Evolutionary conservation across 2,797 vertebrate genomes (phyloP).

Genomic region (Bovichtus diacanthus): DNA sequence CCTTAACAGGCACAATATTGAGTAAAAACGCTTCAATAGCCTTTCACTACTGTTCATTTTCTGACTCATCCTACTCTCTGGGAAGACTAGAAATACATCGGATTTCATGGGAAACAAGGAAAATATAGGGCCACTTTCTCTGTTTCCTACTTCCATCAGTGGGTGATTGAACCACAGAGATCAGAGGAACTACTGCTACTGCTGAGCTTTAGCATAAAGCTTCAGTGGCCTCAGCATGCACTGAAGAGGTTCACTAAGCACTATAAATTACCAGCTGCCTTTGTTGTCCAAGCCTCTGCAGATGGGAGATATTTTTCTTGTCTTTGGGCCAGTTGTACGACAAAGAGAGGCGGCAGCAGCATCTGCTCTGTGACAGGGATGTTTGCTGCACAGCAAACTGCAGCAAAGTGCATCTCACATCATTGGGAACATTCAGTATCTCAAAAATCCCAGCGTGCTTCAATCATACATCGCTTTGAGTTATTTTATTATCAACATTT

Average conservation of each 20-base stretch:
- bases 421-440: slow-evolving; percentile 55
- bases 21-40: neutral
- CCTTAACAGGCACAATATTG: neutral
- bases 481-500: slow-evolving; percentile 59
- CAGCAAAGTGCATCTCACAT: slow-evolving; percentile 60
- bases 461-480: slow-evolving; percentile 53
- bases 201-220: slow-evolving; percentile 20
- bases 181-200: slow-evolving; percentile 35
- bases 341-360: slow-evolving; percentile 45
- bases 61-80: neutral
- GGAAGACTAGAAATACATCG: neutral
- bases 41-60: neutral
- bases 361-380: slow-evolving; percentile 40
- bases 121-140: neutral
- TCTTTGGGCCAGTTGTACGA: slow-evolving; percentile 39
- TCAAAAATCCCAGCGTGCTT: slow-evolving; percentile 53
- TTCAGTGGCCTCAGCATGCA: slow-evolving; percentile 21
- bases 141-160: slow-evolving; percentile 5
- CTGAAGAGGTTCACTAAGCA: slow-evolving; percentile 44
- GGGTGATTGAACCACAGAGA: slow-evolving; percentile 34
- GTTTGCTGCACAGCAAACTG: slow-evolving; percentile 23
- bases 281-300: slow-evolving; percentile 44
- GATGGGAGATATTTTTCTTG: slow-evolving; percentile 37
- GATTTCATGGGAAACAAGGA: neutral
- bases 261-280: slow-evolving; percentile 53